A percentile compares a stretch with the other conserved stretches of the same genome.
phyloP scores from a whole-genome alignment of 2,797 vertebrate species.

The Macrochelys suwanniensis region DNA sequence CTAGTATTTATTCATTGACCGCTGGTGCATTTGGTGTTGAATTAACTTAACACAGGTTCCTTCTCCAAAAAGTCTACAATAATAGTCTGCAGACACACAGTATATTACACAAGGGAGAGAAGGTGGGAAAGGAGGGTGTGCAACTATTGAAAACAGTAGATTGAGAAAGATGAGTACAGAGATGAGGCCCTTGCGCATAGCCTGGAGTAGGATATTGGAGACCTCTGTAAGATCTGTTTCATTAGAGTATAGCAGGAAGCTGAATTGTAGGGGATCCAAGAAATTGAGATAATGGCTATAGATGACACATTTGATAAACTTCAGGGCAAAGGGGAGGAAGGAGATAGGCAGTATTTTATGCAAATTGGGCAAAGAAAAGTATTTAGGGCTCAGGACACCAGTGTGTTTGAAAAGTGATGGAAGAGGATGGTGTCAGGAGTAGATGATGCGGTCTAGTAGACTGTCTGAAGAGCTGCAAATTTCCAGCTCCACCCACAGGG shows the following conservation, averaged over 20 bases:
- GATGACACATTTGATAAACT: too few relatives aligned
- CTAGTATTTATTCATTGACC: fast-evolving
- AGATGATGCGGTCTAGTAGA: fast-evolving
- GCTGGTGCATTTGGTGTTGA: neutral
- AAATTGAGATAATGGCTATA: too few relatives aligned
- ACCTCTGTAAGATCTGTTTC: too few relatives aligned
- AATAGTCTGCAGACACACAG: fast-evolving
- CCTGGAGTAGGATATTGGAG: too few relatives aligned
- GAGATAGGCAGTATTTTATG: too few relatives aligned
- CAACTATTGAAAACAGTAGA: neutral
- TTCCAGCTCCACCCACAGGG: neutral
- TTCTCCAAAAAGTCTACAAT: neutral
- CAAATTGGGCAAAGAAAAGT: neutral
- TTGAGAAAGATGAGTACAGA: neutral
- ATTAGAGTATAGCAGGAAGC: too few relatives aligned
- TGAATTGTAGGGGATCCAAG: too few relatives aligned
- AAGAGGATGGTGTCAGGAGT: neutral
- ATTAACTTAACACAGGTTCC: neutral
- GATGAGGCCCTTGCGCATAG: neutral
- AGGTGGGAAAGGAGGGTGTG: neutral
- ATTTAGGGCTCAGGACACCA: neutral
- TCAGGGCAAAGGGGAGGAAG: too few relatives aligned
- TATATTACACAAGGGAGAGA: neutral
- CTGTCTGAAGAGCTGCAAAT: neutral
- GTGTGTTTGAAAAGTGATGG: neutral